Evolutionary conservation across 2,113 vertebrate genomes (phyloP).

Genomic region (Phyllostomus discolor): DNA sequence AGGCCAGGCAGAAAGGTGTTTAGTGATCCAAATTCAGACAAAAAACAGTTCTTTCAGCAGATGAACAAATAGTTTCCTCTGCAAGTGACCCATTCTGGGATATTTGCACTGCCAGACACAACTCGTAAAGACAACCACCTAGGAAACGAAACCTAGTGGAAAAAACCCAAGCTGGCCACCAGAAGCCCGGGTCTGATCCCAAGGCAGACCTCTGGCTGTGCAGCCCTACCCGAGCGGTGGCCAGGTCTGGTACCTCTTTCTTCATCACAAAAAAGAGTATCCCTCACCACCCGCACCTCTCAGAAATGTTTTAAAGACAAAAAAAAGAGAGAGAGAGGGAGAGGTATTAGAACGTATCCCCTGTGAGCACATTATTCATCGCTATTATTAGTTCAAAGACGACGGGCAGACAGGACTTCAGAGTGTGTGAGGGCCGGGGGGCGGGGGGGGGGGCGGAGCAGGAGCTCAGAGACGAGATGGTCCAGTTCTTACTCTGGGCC

Average conservation of each 20-base stretch:
- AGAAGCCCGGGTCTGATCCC: not conserved
- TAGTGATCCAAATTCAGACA: slow-evolving; percentile 13
- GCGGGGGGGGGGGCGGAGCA: not conserved
- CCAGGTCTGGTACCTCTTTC: not conserved
- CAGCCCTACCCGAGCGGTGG: not conserved
- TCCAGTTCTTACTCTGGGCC: not conserved
- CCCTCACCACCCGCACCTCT: not conserved
- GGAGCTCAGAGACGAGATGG: not conserved
- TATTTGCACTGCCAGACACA: slow-evolving; percentile 25
- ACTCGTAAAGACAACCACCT: slow-evolving; percentile 4
- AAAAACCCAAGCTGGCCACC: slow-evolving; percentile 47
- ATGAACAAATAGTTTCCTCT: slow-evolving; percentile 35
- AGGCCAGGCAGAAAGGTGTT: slow-evolving; percentile 1
- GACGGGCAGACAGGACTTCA: not conserved
- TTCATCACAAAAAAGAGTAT: not conserved
- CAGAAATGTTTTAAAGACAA: not conserved
- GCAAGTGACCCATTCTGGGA: slow-evolving; percentile 34
- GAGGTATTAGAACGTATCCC: not conserved
- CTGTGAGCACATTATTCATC: not conserved
- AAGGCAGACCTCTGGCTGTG: not conserved
- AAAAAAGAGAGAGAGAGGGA: not conserved
- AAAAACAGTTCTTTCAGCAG: not conserved
- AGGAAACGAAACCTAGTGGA: slow-evolving; percentile 23
- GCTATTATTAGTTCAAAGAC: slow-evolving; percentile 32
- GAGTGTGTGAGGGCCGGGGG: not conserved